Evolutionary conservation across 2,797 vertebrate species (phyloP).

Genomic region (Agapornis canus): DNA sequence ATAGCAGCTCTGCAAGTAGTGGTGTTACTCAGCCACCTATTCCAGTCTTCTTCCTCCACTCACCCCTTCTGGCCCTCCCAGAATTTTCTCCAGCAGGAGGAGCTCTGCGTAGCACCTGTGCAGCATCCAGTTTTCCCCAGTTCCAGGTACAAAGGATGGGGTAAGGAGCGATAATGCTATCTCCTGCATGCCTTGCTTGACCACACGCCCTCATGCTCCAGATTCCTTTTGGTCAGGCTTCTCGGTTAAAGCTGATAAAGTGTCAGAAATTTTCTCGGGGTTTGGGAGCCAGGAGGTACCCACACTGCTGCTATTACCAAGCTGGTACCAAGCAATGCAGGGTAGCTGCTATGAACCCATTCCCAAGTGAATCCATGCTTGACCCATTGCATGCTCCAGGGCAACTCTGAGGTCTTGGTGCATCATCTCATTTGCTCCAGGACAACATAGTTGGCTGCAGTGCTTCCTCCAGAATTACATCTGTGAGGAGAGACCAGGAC

Average conservation of each 20-base stretch:
- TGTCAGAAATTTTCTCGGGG: neutral
- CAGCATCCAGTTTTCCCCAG: neutral
- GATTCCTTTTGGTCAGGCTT: neutral
- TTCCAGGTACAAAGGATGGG: neutral
- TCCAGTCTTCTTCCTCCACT: neutral
- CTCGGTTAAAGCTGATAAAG: neutral
- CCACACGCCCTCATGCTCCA: neutral
- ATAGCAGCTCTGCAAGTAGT: neutral
- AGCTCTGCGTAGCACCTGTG: too few relatives aligned
- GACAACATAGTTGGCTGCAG: neutral
- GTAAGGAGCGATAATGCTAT: neutral
- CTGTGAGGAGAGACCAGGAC: neutral
- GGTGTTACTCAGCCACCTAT: neutral
- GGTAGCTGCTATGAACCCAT: neutral
- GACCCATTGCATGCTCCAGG: neutral
- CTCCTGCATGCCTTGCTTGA: neutral
- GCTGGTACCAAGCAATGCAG: neutral
- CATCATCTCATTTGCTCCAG: neutral
- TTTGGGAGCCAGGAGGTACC: neutral
- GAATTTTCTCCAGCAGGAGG: neutral
- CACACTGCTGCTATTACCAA: neutral
- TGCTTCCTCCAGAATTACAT: neutral
- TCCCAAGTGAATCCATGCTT: neutral
- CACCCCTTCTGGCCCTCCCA: neutral
- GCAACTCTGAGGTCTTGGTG: neutral